phyloP scores from a whole-genome alignment of 2,888 invertebrate genomes.

The Chelonus formosanus region DNA sequence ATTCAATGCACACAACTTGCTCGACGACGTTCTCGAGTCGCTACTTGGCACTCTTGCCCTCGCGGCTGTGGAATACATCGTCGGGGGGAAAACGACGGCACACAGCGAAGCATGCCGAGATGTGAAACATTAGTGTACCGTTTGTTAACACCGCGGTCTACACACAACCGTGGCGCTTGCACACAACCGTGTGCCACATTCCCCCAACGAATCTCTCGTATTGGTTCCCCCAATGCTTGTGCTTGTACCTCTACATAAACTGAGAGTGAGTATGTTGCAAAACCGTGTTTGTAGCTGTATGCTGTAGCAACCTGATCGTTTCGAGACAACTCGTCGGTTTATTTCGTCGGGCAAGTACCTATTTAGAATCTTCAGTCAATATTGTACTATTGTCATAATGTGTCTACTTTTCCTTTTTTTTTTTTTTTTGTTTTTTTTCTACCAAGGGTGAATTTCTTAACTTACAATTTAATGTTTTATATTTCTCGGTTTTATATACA shows the following conservation, averaged over 20 bases:
- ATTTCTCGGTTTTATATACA: too few species aligned
- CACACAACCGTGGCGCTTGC: conserved; percentile 46
- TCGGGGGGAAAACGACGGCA: conserved; percentile 33
- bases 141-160: conserved; percentile 63
- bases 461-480: too few species aligned
- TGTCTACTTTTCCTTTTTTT: conserved; percentile 8
- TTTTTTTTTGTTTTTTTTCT: conserved; percentile 3
- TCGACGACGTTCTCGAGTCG: conserved; percentile 43
- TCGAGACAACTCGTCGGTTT: conserved; percentile 25
- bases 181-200: conserved; percentile 29
- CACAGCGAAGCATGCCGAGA: conserved; percentile 53
- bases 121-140: conserved; percentile 64
- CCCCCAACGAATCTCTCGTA: conserved; percentile 16
- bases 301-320: conserved; percentile 25
- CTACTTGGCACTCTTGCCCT: conserved; percentile 58
- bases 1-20: conserved; percentile 27
- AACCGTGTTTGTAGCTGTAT: conserved; percentile 20
- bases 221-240: conserved; percentile 20
- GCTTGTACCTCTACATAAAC: conserved; percentile 15
- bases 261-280: conserved; percentile 14
- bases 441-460: too few species aligned
- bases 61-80: conserved; percentile 48
- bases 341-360: conserved; percentile 23
- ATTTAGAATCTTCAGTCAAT: conserved; percentile 16
- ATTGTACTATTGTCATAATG: conserved; percentile 16